A percentile compares a stretch with the other conserved stretches of the same genome.
Conservation (phyloP, 2,888 invertebrate genomes). For the Diploptera punctata region DNA sequence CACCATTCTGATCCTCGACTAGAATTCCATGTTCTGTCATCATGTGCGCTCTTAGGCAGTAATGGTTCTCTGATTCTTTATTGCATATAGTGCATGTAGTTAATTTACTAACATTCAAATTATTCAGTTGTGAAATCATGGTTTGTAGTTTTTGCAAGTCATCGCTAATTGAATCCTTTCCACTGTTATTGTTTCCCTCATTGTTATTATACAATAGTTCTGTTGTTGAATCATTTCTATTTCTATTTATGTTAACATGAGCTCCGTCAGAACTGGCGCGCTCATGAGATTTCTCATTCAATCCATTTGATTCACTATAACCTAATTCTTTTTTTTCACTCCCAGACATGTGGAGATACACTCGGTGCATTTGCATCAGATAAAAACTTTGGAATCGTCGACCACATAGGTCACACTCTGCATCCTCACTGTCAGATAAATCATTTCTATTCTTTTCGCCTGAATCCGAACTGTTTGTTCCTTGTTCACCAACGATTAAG, state of each 20-base stretch:
- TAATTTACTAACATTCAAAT: constrained; percentile 68
- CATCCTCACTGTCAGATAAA: constrained; percentile 48
- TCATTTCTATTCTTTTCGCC: constrained; percentile 53
- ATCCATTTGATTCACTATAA: not conserved
- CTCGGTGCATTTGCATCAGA: constrained; percentile 56
- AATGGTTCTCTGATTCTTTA: constrained; percentile 74
- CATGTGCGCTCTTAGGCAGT: constrained; percentile 72
- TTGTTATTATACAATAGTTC: constrained; percentile 28
- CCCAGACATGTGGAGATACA: constrained; percentile 51
- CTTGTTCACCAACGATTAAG: constrained; percentile 73
- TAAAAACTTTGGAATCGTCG: constrained; percentile 53
- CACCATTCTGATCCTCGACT: constrained; percentile 55
- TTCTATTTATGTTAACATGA: not conserved
- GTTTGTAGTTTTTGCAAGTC: constrained; percentile 88
- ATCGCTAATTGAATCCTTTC: constrained; percentile 73
- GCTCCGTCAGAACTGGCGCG: not conserved
- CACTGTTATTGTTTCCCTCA: constrained; percentile 40
- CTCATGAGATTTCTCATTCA: not conserved
- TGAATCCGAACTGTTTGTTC: constrained; percentile 57
- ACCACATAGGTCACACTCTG: constrained; percentile 52
- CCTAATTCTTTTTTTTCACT: not conserved
- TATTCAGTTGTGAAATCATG: constrained; percentile 89
- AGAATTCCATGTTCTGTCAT: constrained; percentile 69
- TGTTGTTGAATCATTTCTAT: constrained; percentile 39
- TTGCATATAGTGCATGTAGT: constrained; percentile 72